Conservation (phyloP, 2,888 invertebrate species). For the Panopea generosa region DNA sequence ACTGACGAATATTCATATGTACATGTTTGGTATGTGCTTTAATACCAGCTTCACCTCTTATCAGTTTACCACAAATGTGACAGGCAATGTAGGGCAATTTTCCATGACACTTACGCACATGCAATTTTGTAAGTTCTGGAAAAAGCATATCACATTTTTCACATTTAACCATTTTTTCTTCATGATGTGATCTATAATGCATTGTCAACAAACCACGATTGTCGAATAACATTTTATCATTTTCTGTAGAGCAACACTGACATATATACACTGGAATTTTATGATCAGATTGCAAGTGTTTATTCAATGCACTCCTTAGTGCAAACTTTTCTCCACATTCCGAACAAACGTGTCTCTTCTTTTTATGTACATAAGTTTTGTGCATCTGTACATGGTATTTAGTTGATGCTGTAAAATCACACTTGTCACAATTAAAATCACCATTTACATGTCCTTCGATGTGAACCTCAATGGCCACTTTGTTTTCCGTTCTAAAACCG, state of each 20-base stretch:
- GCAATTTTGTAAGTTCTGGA: not conserved
- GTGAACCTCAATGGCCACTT: conserved; percentile 17
- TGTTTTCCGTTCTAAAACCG: conserved; percentile 9
- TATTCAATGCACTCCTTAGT: not conserved
- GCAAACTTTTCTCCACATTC: not conserved
- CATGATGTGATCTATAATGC: not conserved
- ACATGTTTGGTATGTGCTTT: conserved; percentile 18
- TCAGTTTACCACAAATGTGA: conserved; percentile 2
- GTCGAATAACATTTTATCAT: not conserved
- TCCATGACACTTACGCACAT: not conserved
- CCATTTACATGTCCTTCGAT: conserved; percentile 28
- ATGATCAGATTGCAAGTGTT: not conserved
- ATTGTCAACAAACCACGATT: not conserved
- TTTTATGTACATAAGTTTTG: conserved; percentile 5
- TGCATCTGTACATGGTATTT: conserved; percentile 3
- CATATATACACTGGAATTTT: not conserved
- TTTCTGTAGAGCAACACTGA: not conserved
- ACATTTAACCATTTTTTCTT: conserved; percentile 6
- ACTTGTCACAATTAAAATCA: conserved; percentile 13
- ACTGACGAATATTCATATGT: conserved; percentile 19
- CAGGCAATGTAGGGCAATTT: conserved; percentile 5
- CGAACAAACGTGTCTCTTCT: not conserved
- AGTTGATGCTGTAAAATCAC: not conserved
- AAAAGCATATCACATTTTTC: conserved; percentile 20
- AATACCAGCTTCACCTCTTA: not conserved